A percentile compares a stretch with the other conserved stretches of the same genome.
These are phyloP conservation scores for Ceratina calcarata DNA, from an alignment of 1,140 invertebrate genomes.

Conservation along the genomic window DNA sequence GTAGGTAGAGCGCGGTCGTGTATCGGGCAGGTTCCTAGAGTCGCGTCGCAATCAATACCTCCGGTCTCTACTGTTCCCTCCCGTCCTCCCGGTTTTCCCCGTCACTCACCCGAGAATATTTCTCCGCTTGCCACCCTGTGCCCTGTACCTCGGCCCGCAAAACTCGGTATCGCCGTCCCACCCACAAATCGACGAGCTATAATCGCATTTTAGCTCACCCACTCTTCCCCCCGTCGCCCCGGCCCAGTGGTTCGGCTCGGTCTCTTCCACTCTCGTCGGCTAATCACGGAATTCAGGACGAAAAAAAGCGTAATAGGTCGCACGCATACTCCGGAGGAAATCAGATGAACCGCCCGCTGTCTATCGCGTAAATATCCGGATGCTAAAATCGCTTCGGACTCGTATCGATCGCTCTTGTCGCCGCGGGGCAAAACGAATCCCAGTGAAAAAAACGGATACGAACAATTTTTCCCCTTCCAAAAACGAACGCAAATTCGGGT, in stretches of 20 bases:
- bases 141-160: slow-evolving; percentile 63
- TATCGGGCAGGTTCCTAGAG: slow-evolving; percentile 74
- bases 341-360: neutral
- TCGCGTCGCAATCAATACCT: slow-evolving; percentile 79
- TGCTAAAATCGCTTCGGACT: too few relatives aligned
- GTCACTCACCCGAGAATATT: slow-evolving; percentile 68
- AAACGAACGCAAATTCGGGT: too few relatives aligned
- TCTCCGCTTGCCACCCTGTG: slow-evolving; percentile 61
- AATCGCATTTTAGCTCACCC: slow-evolving; percentile 42
- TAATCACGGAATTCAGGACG: slow-evolving; percentile 32
- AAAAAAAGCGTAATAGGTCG: slow-evolving; percentile 7
- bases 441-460: too few relatives aligned
- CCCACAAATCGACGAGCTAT: slow-evolving; percentile 49
- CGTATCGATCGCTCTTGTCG: too few relatives aligned
- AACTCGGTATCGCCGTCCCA: slow-evolving; percentile 57
- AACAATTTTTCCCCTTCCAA: too few relatives aligned
- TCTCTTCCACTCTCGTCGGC: neutral
- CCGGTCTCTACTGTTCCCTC: slow-evolving; percentile 65
- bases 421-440: too few relatives aligned
- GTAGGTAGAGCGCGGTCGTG: slow-evolving; percentile 60
- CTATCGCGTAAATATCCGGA: too few relatives aligned
- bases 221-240: neutral
- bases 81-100: slow-evolving; percentile 45
- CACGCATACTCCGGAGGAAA: neutral
- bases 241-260: neutral